A percentile compares a stretch with the other conserved stretches of the same genome.
Evolutionary conservation across 2,797 vertebrate species (phyloP).

Genomic region (Alosa sapidissima): DNA sequence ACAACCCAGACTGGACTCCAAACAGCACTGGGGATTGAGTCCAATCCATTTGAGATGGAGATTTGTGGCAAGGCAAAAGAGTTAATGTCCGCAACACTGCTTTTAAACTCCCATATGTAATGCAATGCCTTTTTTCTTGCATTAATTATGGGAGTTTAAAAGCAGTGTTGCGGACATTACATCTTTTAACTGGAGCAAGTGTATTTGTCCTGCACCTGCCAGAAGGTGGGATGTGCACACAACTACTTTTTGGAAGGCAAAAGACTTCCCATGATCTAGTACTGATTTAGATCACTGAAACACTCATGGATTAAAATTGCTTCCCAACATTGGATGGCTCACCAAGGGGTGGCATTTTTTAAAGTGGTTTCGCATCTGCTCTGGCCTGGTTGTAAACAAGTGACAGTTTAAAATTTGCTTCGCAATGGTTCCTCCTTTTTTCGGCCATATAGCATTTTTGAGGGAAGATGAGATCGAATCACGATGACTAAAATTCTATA

Average conservation of each 20-base stretch:
- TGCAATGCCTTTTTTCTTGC: too few relatives aligned
- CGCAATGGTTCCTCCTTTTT: not conserved
- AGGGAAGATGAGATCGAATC: not conserved
- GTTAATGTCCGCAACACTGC: too few relatives aligned
- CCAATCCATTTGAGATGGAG: slow-evolving; percentile 38
- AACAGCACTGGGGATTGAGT: slow-evolving; percentile 22
- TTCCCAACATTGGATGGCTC: not conserved
- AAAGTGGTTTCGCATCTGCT: not conserved
- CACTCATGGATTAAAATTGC: not conserved
- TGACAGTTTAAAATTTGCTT: slow-evolving; percentile 6
- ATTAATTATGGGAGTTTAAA: too few relatives aligned
- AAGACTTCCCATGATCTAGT: slow-evolving; percentile 31
- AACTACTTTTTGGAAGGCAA: not conserved
- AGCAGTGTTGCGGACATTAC: too few relatives aligned
- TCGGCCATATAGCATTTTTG: not conserved
- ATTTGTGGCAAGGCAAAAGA: slow-evolving; percentile 26
- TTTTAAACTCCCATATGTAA: too few relatives aligned
- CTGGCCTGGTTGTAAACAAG: slow-evolving; percentile 23
- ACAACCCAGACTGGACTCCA: not conserved
- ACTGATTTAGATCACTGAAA: not conserved
- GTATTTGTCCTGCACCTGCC: too few relatives aligned
- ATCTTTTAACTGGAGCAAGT: too few relatives aligned
- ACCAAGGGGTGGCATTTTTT: not conserved
- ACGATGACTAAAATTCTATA: not conserved
- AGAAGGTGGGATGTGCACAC: too few relatives aligned